phyloP scores from a whole-genome alignment of 2,113 vertebrate genomes.

The Phylloscopus whistleri region DNA sequence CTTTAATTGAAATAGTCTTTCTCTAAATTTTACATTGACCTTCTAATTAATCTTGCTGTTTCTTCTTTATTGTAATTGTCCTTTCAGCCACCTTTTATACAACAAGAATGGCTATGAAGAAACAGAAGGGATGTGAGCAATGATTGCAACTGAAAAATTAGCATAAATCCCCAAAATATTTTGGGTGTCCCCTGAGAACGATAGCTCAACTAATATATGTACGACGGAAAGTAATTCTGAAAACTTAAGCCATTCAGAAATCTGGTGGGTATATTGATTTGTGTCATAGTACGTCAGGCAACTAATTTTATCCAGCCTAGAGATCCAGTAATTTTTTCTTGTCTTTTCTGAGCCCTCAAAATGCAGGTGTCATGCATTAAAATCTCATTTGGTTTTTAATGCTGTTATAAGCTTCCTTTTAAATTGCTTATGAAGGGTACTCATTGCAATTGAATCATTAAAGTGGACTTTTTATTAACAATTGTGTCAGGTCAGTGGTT shows the following conservation, averaged over 20 bases:
- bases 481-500: conserved; percentile 12
- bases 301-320: neutral
- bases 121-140: neutral
- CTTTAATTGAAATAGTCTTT: neutral
- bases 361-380: neutral
- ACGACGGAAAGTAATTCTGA: neutral
- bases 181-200: neutral
- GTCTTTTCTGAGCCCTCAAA: neutral
- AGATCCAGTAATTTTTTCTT: neutral
- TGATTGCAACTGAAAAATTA: neutral
- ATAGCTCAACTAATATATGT: neutral
- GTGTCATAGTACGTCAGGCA: neutral
- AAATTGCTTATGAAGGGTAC: conserved; percentile 28
- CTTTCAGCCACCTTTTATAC: neutral
- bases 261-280: neutral
- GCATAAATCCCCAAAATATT: neutral
- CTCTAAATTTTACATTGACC: neutral
- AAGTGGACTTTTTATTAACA: conserved; percentile 17
- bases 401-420: neutral
- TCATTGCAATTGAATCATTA: conserved; percentile 26
- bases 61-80: neutral
- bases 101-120: neutral
- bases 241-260: neutral
- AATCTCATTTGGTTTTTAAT: neutral
- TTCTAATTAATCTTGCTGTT: neutral